phyloP scores from a whole-genome alignment of 2,888 invertebrate genomes.

The Mesochorus sp. region DNA sequence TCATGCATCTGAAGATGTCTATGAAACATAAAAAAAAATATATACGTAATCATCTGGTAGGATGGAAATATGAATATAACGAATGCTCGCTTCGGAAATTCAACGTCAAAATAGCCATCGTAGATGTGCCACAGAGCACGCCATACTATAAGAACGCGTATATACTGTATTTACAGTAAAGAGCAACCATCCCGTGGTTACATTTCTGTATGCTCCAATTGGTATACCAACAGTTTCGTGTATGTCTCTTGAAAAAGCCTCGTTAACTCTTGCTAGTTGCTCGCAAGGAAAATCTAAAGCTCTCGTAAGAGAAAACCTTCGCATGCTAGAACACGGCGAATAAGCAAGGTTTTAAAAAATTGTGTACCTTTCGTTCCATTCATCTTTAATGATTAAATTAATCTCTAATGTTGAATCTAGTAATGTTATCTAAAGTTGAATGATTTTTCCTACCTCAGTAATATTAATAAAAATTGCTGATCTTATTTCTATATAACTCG shows the following conservation, averaged over 20 bases:
- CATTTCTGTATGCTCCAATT: conserved; percentile 27
- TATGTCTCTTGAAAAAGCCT: not conserved
- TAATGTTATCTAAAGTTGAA: too few species aligned
- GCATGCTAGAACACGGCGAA: not conserved
- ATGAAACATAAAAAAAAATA: not conserved
- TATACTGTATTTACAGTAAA: conserved; percentile 15
- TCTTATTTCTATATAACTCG: too few species aligned
- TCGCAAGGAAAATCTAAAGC: conserved; percentile 8
- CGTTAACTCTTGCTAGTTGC: conserved; percentile 11
- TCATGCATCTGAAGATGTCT: not conserved
- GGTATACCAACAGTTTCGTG: conserved; percentile 9
- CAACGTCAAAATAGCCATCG: conserved; percentile 35
- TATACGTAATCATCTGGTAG: not conserved
- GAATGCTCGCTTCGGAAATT: conserved; percentile 22
- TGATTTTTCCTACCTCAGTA: too few species aligned
- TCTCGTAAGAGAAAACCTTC: conserved; percentile 5
- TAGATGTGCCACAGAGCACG: not conserved
- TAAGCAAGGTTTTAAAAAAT: too few species aligned
- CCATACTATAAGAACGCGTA: conserved; percentile 35
- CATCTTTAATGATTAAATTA: not conserved
- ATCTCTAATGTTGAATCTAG: too few species aligned
- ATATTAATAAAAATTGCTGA: too few species aligned
- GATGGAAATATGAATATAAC: conserved; percentile 29
- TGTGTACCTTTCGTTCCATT: not conserved
- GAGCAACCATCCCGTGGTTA: not conserved